A percentile compares a stretch with the other conserved stretches of the same genome.
phyloP scores from a whole-genome alignment of 2,888 invertebrate genomes.

The Syritta pipiens region DNA sequence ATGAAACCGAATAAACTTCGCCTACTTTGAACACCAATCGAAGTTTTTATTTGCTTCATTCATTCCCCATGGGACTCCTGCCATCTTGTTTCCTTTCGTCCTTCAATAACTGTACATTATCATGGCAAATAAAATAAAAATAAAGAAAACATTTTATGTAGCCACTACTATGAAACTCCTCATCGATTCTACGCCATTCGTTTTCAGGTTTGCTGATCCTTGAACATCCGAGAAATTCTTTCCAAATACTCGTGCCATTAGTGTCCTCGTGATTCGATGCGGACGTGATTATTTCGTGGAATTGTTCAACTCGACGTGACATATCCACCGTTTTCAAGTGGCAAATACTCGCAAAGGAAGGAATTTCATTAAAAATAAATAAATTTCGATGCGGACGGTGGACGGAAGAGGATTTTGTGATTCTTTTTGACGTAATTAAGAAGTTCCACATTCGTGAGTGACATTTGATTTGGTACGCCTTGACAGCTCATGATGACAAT shows the following conservation, averaged over 20 bases:
- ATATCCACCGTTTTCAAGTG: background rate
- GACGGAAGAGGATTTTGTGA: too few relatives aligned
- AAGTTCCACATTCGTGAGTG: too few relatives aligned
- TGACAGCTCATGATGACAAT: too few relatives aligned
- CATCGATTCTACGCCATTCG: background rate
- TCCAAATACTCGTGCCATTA: conserved; percentile 10
- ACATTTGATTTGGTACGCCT: too few relatives aligned
- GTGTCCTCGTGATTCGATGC: background rate
- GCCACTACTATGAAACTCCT: background rate
- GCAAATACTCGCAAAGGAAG: background rate
- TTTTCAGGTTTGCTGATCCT: background rate
- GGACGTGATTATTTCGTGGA: conserved; percentile 26
- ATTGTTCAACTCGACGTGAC: conserved; percentile 2
- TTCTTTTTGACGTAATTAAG: too few relatives aligned
- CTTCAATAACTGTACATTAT: background rate
- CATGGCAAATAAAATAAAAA: background rate
- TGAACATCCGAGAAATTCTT: background rate
- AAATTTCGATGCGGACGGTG: too few relatives aligned
- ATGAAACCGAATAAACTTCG: background rate
- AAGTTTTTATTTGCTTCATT: too few relatives aligned
- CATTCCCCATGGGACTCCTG: background rate
- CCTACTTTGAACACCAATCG: background rate
- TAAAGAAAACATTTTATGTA: background rate
- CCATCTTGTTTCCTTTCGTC: background rate
- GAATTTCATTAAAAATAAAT: background rate